Base-by-base conservation (phyloP, 1,140 invertebrate genomes). In the Saccostrea cuccullata region DNA sequence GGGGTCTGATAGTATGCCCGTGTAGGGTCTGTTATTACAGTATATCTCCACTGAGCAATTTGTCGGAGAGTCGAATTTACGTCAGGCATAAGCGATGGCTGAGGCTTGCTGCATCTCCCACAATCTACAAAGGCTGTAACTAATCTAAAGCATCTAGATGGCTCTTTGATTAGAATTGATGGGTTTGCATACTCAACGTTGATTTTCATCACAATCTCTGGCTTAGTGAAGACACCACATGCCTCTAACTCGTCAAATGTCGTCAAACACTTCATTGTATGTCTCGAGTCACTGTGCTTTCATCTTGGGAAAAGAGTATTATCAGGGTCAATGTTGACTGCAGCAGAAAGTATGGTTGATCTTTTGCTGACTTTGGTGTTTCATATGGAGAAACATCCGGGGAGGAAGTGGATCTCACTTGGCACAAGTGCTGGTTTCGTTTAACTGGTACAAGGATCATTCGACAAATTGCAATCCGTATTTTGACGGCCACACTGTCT, bases 261-360 rank as follows among this genome's bases (percentile, higher is more conserved):
- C 88, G 85, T 23, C 86, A n/a, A n/a, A n/a, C n/a, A n/a, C 23
- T 86, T 82, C 77, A 17, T 89, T 86, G 58, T 92, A 91, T 86
- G n/a, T n/a, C n/a, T n/a, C n/a, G n/a, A n/a, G n/a, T n/a, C n/a
- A n/a, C n/a, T n/a, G n/a, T n/a, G n/a, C n/a, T n/a, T n/a, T n/a
- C n/a, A n/a, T n/a, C n/a, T n/a, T n/a, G n/a, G n/a, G n/a, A n/a
- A n/a, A n/a, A 89, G 89, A 20, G 89, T n/a, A 90, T 36, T 73
- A 60, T 92, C 86, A n/a, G 90, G 92, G 58, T 92, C 90, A 64
- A 91, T 8, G 4, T 40, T 85, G 26, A 89, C 87, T 4, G n/a
- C 13, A 55, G 82, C 60, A 58, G 56, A 86, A 55, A 87, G 64
- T 47, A 47, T 12, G 47, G 30, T 20, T 30, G 20, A 47, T 55